These are phyloP conservation scores for Drosophila ustulata DNA, from an alignment of 2,888 invertebrate genomes.

Conservation along the genomic window DNA sequence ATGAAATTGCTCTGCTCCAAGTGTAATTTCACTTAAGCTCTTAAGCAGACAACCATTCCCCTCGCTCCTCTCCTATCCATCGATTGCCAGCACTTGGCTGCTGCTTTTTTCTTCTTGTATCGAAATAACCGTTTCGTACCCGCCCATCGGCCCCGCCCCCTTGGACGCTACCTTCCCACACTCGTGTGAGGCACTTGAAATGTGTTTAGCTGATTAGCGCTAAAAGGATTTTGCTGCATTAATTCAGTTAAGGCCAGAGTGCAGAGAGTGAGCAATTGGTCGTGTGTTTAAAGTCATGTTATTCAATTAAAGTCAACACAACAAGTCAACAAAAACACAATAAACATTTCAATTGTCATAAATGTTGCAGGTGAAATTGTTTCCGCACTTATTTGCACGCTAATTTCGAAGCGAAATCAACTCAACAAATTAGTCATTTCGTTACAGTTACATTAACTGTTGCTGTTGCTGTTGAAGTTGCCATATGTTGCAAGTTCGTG, in stretches of 20 bases:
- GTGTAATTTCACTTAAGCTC: conserved; percentile 81
- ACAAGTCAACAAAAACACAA: conserved; percentile 18
- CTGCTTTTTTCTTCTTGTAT: conserved; percentile 40
- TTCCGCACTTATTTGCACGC: conserved; percentile 24
- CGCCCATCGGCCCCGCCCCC: background rate
- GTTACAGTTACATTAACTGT: background rate
- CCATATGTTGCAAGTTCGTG: conserved; percentile 8
- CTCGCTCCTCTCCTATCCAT: background rate
- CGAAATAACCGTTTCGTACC: conserved; percentile 45
- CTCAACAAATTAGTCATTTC: conserved; percentile 38
- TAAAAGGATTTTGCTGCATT: conserved; percentile 71
- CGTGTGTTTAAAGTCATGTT: conserved; percentile 9
- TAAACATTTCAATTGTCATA: conserved; percentile 44
- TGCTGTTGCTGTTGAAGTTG: background rate
- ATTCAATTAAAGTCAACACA: conserved; percentile 24
- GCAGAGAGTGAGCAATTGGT: background rate
- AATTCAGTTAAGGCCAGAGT: background rate
- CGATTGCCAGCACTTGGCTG: conserved; percentile 22
- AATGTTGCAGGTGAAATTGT: conserved; percentile 18
- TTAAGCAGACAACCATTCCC: conserved; percentile 64
- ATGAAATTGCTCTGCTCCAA: conserved; percentile 76
- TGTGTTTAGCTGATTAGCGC: conserved; percentile 69
- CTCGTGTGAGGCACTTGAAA: conserved; percentile 55
- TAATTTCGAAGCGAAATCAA: conserved; percentile 47
- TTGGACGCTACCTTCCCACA: background rate